Conservation (phyloP, 2,888 invertebrate genomes). For the Salticus scenicus region DNA sequence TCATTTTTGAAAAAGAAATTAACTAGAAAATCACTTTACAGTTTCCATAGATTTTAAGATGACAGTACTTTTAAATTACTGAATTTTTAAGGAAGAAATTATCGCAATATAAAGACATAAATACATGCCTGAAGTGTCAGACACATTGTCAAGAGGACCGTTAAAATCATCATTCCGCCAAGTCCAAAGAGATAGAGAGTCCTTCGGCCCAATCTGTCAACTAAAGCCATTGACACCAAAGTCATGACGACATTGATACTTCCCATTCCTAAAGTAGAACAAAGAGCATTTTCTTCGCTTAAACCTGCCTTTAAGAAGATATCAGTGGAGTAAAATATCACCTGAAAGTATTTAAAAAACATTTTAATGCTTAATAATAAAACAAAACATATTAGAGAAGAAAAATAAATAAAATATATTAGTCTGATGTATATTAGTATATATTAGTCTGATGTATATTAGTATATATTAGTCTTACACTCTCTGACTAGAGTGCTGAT, state of each 20-base stretch:
- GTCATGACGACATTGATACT: constrained; percentile 92
- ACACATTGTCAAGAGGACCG: constrained; percentile 82
- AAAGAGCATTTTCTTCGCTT: constrained; percentile 80
- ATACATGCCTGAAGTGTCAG: constrained; percentile 78
- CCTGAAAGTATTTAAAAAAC: constrained; percentile 74
- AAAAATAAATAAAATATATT: no score
- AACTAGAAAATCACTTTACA: no score
- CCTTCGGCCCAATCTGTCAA: constrained; percentile 89
- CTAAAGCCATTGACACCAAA: constrained; percentile 84
- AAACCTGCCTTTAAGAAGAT: constrained; percentile 86
- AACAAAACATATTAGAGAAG: no score
- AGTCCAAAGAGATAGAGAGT: constrained; percentile 87
- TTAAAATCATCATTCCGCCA: constrained; percentile 85
- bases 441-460: no score
- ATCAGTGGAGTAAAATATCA: constrained; percentile 88
- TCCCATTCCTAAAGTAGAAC: constrained; percentile 90
- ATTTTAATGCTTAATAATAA: no score
- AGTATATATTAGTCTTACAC: no score
- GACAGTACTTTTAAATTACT: no score
- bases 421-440: no score
- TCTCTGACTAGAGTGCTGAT: no score
- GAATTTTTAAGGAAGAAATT: no score
- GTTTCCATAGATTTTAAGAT: no score
- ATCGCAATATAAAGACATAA: background rate
- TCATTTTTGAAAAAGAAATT: no score